Evolutionary conservation across 2,888 invertebrate genomes (phyloP).

Genomic region (Lasius platythorax): DNA sequence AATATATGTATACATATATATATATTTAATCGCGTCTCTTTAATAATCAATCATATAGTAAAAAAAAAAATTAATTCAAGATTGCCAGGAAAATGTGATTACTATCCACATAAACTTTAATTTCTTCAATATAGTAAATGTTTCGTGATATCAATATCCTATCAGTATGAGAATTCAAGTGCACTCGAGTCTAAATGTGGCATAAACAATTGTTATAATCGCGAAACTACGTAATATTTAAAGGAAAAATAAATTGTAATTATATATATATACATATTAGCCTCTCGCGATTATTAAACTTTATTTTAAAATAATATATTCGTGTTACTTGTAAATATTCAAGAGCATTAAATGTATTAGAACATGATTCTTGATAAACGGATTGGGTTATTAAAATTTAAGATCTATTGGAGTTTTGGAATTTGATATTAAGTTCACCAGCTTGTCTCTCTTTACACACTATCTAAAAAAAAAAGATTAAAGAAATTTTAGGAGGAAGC

Average conservation of each 20-base stretch:
- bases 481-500: neutral
- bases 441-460: neutral
- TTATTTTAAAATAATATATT: conserved; percentile 14
- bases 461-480: neutral
- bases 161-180: neutral
- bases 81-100: too few relatives aligned
- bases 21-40: too few relatives aligned
- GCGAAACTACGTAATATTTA: neutral
- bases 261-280: neutral
- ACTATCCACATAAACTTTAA: neutral
- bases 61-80: too few relatives aligned
- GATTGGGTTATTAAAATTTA: neutral
- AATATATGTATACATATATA: too few relatives aligned
- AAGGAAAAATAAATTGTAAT: neutral
- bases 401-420: neutral
- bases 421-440: neutral
- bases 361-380: neutral
- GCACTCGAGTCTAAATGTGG: neutral
- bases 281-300: neutral
- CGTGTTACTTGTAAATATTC: neutral
- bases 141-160: neutral
- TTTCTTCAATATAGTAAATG: neutral
- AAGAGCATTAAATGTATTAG: neutral
- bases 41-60: too few relatives aligned
- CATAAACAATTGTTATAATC: conserved; percentile 3